Evolutionary conservation across 2,797 vertebrate genomes (phyloP).

Genomic region (Danio jaintianensis): DNA sequence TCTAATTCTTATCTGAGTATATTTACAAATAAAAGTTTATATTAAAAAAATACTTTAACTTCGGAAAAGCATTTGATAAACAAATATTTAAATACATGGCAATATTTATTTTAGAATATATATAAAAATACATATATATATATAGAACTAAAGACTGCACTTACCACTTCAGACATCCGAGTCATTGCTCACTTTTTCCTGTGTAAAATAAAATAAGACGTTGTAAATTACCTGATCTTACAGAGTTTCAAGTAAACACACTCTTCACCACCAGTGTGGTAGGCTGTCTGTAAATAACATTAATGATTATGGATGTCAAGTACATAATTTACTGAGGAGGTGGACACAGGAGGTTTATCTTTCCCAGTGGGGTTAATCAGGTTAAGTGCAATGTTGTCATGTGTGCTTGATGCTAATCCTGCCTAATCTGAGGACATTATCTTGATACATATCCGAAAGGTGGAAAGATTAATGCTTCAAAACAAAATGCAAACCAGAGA

Average conservation of each 20-base stretch:
- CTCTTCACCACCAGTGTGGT: constrained; percentile 6
- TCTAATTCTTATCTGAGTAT: no score
- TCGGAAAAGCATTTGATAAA: no score
- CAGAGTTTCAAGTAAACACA: constrained; percentile 24
- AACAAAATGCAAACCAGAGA: constrained; percentile 23
- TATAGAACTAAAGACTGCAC: background rate
- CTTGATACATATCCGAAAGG: constrained; percentile 28
- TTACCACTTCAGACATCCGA: background rate
- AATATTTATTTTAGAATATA: no score
- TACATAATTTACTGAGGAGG: constrained; percentile 53
- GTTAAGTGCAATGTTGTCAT: constrained; percentile 54
- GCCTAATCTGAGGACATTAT: constrained; percentile 50
- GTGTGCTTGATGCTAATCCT: constrained; percentile 52
- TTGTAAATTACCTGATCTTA: constrained; percentile 6
- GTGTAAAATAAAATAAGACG: background rate
- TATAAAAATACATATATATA: background rate
- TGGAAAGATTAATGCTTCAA: constrained; percentile 42
- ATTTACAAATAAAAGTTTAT: no score
- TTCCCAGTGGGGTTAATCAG: constrained; percentile 51
- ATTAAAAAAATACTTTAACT: no score
- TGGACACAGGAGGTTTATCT: constrained; percentile 47
- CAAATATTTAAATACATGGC: no score
- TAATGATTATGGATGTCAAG: constrained; percentile 52
- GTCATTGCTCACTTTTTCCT: background rate
- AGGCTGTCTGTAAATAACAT: constrained; percentile 42